These are phyloP conservation scores for Mechanitis mazaeus DNA, from an alignment of 2,888 invertebrate species.

Conservation along the genomic window DNA sequence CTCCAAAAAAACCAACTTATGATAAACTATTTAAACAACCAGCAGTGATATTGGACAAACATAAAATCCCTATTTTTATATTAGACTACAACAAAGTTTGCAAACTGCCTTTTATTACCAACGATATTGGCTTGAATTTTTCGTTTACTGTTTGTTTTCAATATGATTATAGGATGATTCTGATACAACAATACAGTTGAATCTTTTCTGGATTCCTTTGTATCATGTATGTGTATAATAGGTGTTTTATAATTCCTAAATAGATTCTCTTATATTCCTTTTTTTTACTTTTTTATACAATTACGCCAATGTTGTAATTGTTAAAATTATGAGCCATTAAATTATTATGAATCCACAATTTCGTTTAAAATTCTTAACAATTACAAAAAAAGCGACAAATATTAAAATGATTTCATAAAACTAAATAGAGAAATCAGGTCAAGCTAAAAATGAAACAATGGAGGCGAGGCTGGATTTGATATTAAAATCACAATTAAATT, in stretches of 20 bases:
- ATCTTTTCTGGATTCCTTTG: too few relatives aligned
- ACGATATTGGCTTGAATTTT: conserved; percentile 21
- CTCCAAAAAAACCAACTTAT: not conserved
- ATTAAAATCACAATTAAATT: not conserved
- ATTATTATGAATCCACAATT: too few relatives aligned
- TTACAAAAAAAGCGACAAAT: not conserved
- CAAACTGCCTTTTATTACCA: conserved; percentile 27
- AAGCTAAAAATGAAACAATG: too few relatives aligned
- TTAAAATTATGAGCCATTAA: too few relatives aligned
- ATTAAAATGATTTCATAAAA: conserved; percentile 1
- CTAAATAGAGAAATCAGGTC: not conserved
- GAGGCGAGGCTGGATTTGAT: too few relatives aligned
- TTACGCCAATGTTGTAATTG: too few relatives aligned
- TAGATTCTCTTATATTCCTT: too few relatives aligned
- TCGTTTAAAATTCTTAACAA: too few relatives aligned
- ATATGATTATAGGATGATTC: conserved; percentile 12
- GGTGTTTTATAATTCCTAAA: too few relatives aligned
- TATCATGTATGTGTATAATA: too few relatives aligned
- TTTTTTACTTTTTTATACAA: too few relatives aligned
- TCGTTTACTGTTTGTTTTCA: conserved; percentile 15
- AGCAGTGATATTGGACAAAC: conserved; percentile 2
- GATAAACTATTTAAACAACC: not conserved
- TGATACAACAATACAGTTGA: too few relatives aligned
- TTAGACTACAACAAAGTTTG: conserved; percentile 26
- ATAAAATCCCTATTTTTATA: conserved; percentile 33